phyloP scores from a whole-genome alignment of 2,888 invertebrate species.

The Seira sanloemensis region DNA sequence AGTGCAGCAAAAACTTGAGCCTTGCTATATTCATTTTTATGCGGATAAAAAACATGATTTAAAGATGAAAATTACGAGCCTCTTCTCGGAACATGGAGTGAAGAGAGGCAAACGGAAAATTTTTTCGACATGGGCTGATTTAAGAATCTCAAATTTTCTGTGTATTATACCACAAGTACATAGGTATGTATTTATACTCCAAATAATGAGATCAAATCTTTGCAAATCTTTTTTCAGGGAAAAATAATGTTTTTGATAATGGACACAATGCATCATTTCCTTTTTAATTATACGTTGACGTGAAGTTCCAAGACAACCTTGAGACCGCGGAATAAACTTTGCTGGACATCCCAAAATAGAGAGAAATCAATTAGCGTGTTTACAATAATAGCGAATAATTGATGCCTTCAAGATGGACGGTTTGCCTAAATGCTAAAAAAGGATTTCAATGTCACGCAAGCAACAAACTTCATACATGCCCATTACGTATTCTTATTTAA shows the following conservation, averaged over 20 bases:
- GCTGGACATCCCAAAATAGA: too few species aligned
- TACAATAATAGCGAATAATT: neutral
- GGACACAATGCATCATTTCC: neutral
- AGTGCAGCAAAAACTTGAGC: neutral
- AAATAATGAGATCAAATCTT: neutral
- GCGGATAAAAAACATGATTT: neutral
- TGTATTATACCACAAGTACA: too few species aligned
- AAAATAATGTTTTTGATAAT: neutral
- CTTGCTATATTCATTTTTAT: too few species aligned
- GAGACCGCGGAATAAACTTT: neutral
- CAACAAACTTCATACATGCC: too few species aligned
- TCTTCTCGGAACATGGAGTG: neutral
- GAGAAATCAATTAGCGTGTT: constrained; percentile 8
- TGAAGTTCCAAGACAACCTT: neutral
- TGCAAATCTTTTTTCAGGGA: too few species aligned
- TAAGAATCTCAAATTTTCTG: neutral
- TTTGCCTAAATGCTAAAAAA: too few species aligned
- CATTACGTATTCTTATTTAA: too few species aligned
- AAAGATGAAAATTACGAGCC: neutral
- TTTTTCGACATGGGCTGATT: neutral
- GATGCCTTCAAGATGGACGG: neutral
- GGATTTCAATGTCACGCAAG: too few species aligned
- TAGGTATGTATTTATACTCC: neutral
- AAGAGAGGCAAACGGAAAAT: too few species aligned
- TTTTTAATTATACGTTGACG: constrained; percentile 2